Percentiles rank a stretch among this genome's conserved stretches.
These are phyloP conservation scores for Gryon sp. DNA, from an alignment of 1,140 invertebrate genomes.

Conservation along the genomic window DNA sequence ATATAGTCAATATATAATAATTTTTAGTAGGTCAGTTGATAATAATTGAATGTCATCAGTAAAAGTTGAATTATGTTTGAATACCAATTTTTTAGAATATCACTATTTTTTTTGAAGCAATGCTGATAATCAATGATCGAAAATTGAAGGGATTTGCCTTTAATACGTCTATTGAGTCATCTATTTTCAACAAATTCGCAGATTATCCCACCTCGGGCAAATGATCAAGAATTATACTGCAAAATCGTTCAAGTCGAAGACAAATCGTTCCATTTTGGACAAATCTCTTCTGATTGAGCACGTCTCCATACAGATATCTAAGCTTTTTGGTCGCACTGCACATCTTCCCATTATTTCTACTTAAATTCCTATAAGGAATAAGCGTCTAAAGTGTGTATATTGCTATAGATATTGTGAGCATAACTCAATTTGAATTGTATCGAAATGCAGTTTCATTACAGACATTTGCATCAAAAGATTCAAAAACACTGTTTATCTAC, in stretches of 20 bases:
- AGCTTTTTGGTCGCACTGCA: constrained; percentile 22
- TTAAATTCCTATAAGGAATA: constrained; percentile 5
- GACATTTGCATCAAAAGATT: too few species aligned
- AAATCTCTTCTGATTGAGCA: constrained; percentile 48
- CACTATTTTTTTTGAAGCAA: not conserved
- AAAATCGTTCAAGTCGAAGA: constrained; percentile 41
- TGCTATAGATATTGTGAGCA: too few species aligned
- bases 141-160: constrained; percentile 36
- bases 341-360: constrained; percentile 25
- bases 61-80: too few species aligned
- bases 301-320: constrained; percentile 26
- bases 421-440: too few species aligned
- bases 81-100: too few species aligned
- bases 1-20: too few species aligned
- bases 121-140: constrained; percentile 34
- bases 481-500: too few species aligned
- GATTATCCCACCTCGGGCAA: constrained; percentile 33
- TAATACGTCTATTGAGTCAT: constrained; percentile 47
- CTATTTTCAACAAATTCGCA: constrained; percentile 47
- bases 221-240: constrained; percentile 47
- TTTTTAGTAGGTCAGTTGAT: too few species aligned
- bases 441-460: too few species aligned
- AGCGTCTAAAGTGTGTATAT: too few species aligned
- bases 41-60: too few species aligned
- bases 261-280: constrained; percentile 43